Base-by-base conservation (phyloP, 1,140 invertebrate genomes). In the Drosophila obscura region DNA sequence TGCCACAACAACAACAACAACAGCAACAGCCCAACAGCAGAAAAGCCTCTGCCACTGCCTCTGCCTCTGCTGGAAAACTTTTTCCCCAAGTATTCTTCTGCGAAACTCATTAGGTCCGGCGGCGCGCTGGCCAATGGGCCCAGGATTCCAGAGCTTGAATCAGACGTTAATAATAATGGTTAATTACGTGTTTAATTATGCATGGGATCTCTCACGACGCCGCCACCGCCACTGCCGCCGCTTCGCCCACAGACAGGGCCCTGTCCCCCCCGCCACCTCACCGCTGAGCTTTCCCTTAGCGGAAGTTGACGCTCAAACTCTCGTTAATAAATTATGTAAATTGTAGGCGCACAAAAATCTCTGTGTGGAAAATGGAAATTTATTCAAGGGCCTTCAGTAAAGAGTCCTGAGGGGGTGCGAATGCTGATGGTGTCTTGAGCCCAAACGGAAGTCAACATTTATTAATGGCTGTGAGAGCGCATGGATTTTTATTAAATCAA, bases 101-200 rank as follows among this genome's bases (percentile, higher is more conserved):
- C 56, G 43, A 82, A 88, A 87, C 82, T 87, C 82, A 88, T 87
- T 87, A 87, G 76, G 76, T 76, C 66, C 35, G 76, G 60, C 45
- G 73, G 44, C 69, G 51, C 31, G 31, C 59, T 58, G 55, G 55
- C 74, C 50, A 66, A 57, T 62, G 59, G 58, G 35, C 56, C 49
- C 46, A 62, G 67, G 65, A 75, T 67, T 74, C 67, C 35, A 39
- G 35, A 49, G 78, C 74, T 68, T 60, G 88, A 87, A 87, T 87
- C 82, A 87, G 82, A 88, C 82, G 79, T 85, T 88, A 75, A 88
- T 88, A 88, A 87, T 87, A 87, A 87, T 87, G 82, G 83, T 87
- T 88, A 87, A 87, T 87, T 87, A 82, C 83, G 82, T 87, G 82
- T 87, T 88, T 87, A 87, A 87, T 87, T 87, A 87, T 87, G 83